Evolutionary conservation across 2,888 invertebrate genomes (phyloP).

Genomic region (Chorisops tibialis): DNA sequence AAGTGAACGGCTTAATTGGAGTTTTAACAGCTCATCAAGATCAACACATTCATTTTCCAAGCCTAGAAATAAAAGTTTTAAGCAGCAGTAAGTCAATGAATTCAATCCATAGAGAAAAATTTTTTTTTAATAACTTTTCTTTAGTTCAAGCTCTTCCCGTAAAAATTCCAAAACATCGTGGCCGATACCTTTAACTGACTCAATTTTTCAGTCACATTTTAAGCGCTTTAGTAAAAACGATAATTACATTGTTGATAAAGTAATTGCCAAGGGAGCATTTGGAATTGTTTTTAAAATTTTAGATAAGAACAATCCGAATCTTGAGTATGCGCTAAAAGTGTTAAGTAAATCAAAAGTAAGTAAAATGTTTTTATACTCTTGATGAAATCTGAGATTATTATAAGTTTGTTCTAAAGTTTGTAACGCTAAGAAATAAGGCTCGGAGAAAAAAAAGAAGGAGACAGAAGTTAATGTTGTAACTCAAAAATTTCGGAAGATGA

Average conservation of each 20-base stretch:
- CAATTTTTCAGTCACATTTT: constrained; percentile 85
- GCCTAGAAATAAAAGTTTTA: constrained; percentile 15
- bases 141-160: constrained; percentile 22
- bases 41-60: constrained; percentile 20
- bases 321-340: constrained; percentile 81
- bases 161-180: constrained; percentile 65
- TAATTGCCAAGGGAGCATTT: constrained; percentile 86
- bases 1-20: constrained; percentile 41
- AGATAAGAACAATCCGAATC: constrained; percentile 58
- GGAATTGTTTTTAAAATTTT: constrained; percentile 83
- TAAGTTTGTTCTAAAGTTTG: too few relatives aligned
- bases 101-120: neutral
- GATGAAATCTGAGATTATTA: too few relatives aligned
- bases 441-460: too few relatives aligned
- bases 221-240: constrained; percentile 59
- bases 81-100: constrained; percentile 22
- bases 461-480: too few relatives aligned
- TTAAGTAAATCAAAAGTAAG: constrained; percentile 72
- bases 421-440: too few relatives aligned
- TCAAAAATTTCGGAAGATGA: too few relatives aligned
- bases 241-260: constrained; percentile 64
- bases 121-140: neutral
- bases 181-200: constrained; percentile 79
- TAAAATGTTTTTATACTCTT: constrained; percentile 13
- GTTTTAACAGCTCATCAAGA: constrained; percentile 37